These are phyloP conservation scores for Balaeniceps rex DNA, from an alignment of 2,113 vertebrate species.

Conservation along the genomic window DNA sequence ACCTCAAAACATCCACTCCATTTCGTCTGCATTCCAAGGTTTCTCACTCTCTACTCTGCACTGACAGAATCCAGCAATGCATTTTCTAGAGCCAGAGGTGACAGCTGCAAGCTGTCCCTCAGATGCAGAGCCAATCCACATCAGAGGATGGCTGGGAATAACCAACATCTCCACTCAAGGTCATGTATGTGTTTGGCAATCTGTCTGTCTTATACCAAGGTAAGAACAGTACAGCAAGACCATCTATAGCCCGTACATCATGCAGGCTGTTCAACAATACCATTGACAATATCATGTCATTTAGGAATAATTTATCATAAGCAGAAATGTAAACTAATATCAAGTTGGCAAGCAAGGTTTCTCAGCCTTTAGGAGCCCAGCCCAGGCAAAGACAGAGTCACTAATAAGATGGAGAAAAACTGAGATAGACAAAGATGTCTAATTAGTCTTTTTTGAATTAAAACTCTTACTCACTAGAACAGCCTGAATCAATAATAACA, in stretches of 20 bases:
- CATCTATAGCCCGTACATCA: not conserved
- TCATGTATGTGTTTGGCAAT: not conserved
- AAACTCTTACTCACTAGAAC: not conserved
- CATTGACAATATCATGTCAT: not conserved
- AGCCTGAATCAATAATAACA: not conserved
- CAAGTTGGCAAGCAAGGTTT: not conserved
- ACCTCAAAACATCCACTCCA: not conserved
- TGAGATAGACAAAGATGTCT: not conserved
- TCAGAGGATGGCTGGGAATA: not conserved
- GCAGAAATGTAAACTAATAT: not conserved
- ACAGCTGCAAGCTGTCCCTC: not conserved
- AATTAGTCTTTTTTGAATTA: not conserved
- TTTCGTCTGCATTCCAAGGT: not conserved
- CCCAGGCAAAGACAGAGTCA: not conserved
- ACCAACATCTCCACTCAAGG: not conserved
- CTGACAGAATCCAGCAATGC: not conserved
- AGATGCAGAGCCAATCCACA: not conserved
- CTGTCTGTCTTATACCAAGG: not conserved
- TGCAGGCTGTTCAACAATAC: not conserved
- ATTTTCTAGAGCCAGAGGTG: not conserved
- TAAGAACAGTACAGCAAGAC: not conserved
- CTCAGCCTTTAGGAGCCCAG: not conserved
- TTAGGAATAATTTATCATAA: not conserved
- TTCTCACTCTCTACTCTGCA: not conserved
- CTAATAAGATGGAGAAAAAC: not conserved